Percentiles rank a stretch among this genome's conserved stretches.
Conservation (phyloP, 2,797 vertebrate species). For the Peromyscus attwateri region DNA sequence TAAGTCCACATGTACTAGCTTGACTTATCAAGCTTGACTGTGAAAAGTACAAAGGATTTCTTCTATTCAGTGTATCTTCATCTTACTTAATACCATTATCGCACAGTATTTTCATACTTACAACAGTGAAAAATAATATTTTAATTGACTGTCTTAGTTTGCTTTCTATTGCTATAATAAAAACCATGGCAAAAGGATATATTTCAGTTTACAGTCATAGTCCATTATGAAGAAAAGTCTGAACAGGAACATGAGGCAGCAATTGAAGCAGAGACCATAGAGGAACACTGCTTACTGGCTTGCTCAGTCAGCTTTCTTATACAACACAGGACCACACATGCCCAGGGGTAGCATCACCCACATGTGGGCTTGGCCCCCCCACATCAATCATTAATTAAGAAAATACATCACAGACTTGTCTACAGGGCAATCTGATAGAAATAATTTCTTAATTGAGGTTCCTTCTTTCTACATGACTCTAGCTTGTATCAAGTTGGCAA, state of each 20-base stretch:
- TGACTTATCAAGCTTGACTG: background rate
- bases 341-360: background rate
- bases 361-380: background rate
- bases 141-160: background rate
- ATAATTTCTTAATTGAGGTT: background rate
- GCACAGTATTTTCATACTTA: constrained; percentile 22
- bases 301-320: background rate
- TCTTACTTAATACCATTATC: constrained; percentile 32
- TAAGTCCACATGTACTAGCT: background rate
- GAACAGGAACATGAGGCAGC: background rate
- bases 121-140: background rate
- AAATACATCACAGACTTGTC: background rate
- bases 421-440: background rate
- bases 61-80: background rate
- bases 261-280: background rate
- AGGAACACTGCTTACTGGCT: background rate
- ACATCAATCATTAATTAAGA: background rate
- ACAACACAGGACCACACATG: background rate
- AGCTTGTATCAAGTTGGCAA: background rate
- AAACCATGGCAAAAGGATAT: background rate
- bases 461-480: background rate
- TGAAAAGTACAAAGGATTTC: background rate
- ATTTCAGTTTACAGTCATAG: background rate
- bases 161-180: background rate
- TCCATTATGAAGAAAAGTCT: background rate